A percentile compares a stretch with the other conserved stretches of the same genome.
Evolutionary conservation across 1,140 invertebrate species (phyloP).

Genomic region (Physella acuta): DNA sequence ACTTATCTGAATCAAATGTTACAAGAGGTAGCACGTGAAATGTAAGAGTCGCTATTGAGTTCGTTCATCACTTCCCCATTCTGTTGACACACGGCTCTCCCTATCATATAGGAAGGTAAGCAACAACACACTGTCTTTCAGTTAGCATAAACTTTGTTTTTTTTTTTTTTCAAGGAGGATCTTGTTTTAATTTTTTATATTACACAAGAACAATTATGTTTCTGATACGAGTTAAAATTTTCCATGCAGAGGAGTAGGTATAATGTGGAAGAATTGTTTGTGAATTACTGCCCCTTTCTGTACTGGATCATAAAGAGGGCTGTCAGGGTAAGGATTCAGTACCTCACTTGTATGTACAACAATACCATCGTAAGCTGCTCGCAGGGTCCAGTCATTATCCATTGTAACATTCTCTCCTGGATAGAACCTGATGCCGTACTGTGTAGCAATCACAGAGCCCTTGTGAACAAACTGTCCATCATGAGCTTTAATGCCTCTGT

Average conservation of each 20-base stretch:
- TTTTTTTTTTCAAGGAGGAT: no score
- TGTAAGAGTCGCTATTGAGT: no score
- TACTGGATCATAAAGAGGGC: slow-evolving; percentile 42
- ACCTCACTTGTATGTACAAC: slow-evolving; percentile 39
- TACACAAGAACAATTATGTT: no score
- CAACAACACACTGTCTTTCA: no score
- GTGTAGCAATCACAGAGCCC: slow-evolving; percentile 42
- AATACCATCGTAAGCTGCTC: slow-evolving; percentile 39
- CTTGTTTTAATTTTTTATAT: no score
- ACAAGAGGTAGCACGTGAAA: no score
- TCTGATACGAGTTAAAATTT: slow-evolving; percentile 47
- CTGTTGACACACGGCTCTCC: no score
- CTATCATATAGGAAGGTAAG: no score
- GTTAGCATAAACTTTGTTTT: no score
- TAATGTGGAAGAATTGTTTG: slow-evolving; percentile 45
- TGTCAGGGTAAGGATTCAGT: slow-evolving; percentile 45
- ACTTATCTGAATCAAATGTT: no score
- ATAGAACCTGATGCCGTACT: slow-evolving; percentile 43
- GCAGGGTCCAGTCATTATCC: slow-evolving; percentile 33
- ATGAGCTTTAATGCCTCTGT: slow-evolving; percentile 28
- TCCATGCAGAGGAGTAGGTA: slow-evolving; percentile 36
- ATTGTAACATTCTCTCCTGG: slow-evolving; percentile 50
- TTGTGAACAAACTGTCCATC: slow-evolving; percentile 49
- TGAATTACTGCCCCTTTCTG: slow-evolving; percentile 37
- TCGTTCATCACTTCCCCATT: no score